Evolutionary conservation across 2,888 invertebrate species (phyloP).

Genomic region (Hirudinaria manillensis): DNA sequence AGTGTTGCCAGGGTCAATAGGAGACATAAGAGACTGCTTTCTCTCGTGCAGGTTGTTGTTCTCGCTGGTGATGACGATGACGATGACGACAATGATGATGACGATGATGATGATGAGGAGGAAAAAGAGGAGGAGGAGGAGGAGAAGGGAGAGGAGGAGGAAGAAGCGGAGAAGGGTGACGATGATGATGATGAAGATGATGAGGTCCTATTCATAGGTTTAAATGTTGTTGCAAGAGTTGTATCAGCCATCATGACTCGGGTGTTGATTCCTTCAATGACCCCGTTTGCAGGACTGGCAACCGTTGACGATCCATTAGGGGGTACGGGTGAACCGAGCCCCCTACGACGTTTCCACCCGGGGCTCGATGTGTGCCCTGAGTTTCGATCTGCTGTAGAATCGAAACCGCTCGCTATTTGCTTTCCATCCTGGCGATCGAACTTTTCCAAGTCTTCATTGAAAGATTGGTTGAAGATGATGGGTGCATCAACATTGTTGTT

Average conservation of each 20-base stretch:
- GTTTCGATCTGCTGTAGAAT: no score
- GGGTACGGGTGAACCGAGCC: not conserved
- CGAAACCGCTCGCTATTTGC: no score
- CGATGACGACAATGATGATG: conserved; percentile 29
- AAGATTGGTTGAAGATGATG: no score
- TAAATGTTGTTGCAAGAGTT: no score
- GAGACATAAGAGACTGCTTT: conserved; percentile 24
- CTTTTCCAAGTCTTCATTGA: no score
- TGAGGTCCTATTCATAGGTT: not conserved
- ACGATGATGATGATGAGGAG: conserved; percentile 26
- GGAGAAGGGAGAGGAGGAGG: not conserved
- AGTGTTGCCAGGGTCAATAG: conserved; percentile 26
- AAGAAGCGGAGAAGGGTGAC: not conserved
- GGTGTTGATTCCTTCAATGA: not conserved
- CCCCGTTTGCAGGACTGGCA: not conserved
- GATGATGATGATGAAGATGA: not conserved
- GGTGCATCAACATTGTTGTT: not conserved
- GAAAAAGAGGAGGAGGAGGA: conserved; percentile 5
- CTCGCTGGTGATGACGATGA: conserved; percentile 27
- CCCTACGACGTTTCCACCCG: not conserved
- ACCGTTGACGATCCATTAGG: not conserved
- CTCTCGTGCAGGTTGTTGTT: conserved; percentile 19
- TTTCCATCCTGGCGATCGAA: no score
- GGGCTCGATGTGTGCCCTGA: no score
- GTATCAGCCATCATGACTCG: no score